Percentiles rank a stretch among this genome's conserved stretches.
Conservation (phyloP, 2,888 invertebrate genomes). For the Cephalotes varians region DNA sequence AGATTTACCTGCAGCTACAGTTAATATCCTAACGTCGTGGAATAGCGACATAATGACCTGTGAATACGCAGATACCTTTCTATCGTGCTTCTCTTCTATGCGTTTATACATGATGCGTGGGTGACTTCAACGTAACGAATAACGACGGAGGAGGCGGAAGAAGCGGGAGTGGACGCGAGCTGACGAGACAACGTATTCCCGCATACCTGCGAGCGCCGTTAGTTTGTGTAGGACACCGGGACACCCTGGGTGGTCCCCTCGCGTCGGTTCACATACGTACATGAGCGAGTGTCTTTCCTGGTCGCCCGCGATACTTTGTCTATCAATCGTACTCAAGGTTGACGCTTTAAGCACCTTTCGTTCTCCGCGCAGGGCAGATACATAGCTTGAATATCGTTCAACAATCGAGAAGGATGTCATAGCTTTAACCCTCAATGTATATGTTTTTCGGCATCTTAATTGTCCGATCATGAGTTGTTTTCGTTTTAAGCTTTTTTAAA, state of each 20-base stretch:
- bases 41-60: slow-evolving; percentile 13
- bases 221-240: slow-evolving; percentile 61
- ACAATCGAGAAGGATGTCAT: not conserved
- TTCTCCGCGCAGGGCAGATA: not conserved
- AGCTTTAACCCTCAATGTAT: too few species aligned
- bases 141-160: slow-evolving; percentile 42
- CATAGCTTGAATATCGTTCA: not conserved
- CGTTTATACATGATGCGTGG: slow-evolving; percentile 76
- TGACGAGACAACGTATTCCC: slow-evolving; percentile 61
- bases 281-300: slow-evolving; percentile 46
- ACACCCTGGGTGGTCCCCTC: slow-evolving; percentile 71
- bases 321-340: slow-evolving; percentile 41
- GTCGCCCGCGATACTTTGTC: slow-evolving; percentile 35
- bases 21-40: not conserved
- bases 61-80: slow-evolving; percentile 65
- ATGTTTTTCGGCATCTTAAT: too few species aligned
- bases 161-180: slow-evolving; percentile 19
- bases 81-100: slow-evolving; percentile 61
- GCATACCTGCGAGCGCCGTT: slow-evolving; percentile 73
- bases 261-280: slow-evolving; percentile 36
- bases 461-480: too few species aligned
- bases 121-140: slow-evolving; percentile 64
- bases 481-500: too few species aligned
- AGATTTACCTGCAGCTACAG: not conserved
- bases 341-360: slow-evolving; percentile 12